Evolutionary conservation across 2,888 invertebrate species (phyloP), one percentile per base, ranked within the genome.

Genomic region (Ochlodes sylvanus): DNA sequence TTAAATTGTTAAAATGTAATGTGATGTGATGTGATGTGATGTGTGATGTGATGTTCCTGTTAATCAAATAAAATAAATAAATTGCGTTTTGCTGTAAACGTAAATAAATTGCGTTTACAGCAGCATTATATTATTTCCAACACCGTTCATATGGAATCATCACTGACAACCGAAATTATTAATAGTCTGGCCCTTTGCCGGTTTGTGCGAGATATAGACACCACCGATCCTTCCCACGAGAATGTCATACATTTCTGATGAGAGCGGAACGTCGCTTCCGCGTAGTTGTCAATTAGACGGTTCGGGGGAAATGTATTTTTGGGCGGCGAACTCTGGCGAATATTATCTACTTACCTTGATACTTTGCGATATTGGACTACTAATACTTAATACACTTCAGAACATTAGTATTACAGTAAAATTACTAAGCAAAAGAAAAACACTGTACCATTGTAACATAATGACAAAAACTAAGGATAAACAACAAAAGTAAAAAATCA

Each of bases 191-290:
- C n/a, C 1, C 19, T 58, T 42, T 17, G 17, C 15, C 34, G 34
- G 10, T 21, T 15, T 5, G 55, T 50, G 21, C 63, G 55, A 63
- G 41, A 52, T 52, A 27, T 55, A 68, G 61, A 68, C 63, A 55
- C 63, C 62, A 57, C 38, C 57, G 54, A 70, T 63, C 68, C 63
- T 65, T 50, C 58, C 70, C 60, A 21, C 54, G 65, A 66, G 58
- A 58, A 44, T 58, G 65, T 60, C 70, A 68, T 65, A 68, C 63
- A 68, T 66, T 70, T 66, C 65, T 58, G 63, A 68, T 62, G 62
- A 47, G 32, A 17, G 41, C 68, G 70, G 70, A 70, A 65, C 57
- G 54, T 42, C 32, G 55, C 58, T 60, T 70, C 70, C 70, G 70
- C 62, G 44, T 34, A 44, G 62, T 65, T 50, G 70, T 68, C 68